These are phyloP conservation scores for Antigone vipio DNA, from an alignment of 2,113 vertebrate genomes.

Conservation along the genomic window DNA sequence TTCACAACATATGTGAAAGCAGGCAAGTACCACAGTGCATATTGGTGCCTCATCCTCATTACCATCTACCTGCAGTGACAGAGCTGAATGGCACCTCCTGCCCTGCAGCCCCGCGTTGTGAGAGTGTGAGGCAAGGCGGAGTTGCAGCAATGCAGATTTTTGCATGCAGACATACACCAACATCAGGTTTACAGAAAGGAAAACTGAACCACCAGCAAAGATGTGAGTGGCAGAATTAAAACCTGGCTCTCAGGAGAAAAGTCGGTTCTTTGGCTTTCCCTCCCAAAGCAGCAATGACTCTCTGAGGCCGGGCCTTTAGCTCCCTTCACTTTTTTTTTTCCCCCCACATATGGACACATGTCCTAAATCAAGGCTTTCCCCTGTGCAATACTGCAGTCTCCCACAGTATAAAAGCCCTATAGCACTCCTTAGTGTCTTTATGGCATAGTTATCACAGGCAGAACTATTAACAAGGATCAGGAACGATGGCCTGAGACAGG, in stretches of 20 bases:
- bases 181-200: neutral
- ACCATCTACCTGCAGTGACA: neutral
- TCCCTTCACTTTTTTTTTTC: neutral
- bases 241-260: neutral
- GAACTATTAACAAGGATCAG: neutral
- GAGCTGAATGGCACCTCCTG: neutral
- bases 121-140: neutral
- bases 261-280: neutral
- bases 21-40: neutral
- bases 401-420: neutral
- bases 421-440: neutral
- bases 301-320: neutral
- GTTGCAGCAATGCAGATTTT: rapidly evolving
- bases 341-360: rapidly evolving
- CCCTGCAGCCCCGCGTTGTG: rapidly evolving
- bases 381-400: neutral
- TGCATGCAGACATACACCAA: rapidly evolving
- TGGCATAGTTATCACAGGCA: neutral
- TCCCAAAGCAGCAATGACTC: neutral
- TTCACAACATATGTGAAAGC: neutral
- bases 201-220: neutral
- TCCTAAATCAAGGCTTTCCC: neutral
- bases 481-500: neutral
- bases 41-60: neutral
- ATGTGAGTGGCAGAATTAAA: neutral